phyloP scores from a whole-genome alignment of 2,888 invertebrate genomes.

The Cantharis rufa region DNA sequence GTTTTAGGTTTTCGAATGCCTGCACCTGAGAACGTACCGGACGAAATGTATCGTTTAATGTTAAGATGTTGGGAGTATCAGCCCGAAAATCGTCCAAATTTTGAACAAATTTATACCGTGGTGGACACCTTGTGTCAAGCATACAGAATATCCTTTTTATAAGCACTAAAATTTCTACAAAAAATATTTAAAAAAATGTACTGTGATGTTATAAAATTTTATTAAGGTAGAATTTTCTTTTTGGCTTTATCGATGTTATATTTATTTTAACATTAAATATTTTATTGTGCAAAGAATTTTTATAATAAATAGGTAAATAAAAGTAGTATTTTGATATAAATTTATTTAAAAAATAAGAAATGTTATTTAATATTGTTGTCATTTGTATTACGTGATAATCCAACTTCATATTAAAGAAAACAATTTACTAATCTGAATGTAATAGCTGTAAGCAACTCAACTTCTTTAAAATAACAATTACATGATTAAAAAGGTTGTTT shows the following conservation, averaged over 20 bases:
- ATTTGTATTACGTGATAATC: conserved; percentile 1
- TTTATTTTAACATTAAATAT: conserved; percentile 1
- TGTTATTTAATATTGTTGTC: neutral
- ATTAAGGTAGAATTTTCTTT: conserved; percentile 7
- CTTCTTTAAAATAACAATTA: neutral
- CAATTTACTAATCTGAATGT: neutral
- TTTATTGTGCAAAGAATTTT: neutral
- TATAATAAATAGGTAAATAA: neutral
- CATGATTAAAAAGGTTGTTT: neutral
- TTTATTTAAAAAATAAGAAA: neutral
- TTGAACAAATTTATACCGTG: conserved; percentile 82
- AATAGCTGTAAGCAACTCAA: neutral
- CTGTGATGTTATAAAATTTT: conserved; percentile 21
- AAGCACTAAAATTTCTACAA: conserved; percentile 13
- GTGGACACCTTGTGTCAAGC: conserved; percentile 66
- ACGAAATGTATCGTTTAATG: conserved; percentile 90
- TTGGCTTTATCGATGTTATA: conserved; percentile 7
- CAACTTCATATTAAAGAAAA: neutral
- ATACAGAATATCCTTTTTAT: conserved; percentile 50
- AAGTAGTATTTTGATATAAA: neutral
- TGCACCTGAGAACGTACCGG: conserved; percentile 84
- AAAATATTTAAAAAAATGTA: conserved; percentile 6
- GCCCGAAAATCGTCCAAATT: conserved; percentile 88
- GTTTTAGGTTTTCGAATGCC: conserved; percentile 90
- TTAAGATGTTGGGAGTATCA: conserved; percentile 92